A percentile compares a stretch with the other conserved stretches of the same genome.
phyloP scores from a whole-genome alignment of 2,888 invertebrate genomes.

The Anarsia innoxiella region DNA sequence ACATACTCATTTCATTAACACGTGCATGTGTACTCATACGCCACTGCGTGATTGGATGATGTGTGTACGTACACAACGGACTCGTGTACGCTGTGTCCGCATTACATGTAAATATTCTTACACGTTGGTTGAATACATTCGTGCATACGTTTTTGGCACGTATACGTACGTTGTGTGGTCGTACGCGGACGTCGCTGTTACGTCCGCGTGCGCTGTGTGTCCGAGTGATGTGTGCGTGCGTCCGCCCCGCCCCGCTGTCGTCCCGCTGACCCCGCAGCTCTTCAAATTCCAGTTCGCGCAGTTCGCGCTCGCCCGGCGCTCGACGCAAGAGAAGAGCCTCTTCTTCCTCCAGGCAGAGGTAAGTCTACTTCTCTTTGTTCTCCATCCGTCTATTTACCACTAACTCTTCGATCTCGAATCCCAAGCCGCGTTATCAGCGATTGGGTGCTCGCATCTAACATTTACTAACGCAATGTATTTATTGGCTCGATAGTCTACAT shows the following conservation, averaged over 20 bases:
- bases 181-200: no score
- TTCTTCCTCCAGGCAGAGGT: conserved; percentile 67
- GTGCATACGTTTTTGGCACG: conserved; percentile 3
- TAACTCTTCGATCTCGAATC: no score
- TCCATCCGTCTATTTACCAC: no score
- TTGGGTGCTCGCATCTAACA: no score
- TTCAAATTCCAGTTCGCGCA: conserved; percentile 75
- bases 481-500: no score
- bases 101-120: conserved; percentile 2
- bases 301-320: conserved; percentile 57
- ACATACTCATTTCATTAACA: conserved; percentile 42
- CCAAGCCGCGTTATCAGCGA: no score
- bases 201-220: conserved; percentile 9
- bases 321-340: conserved; percentile 60
- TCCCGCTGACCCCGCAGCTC: conserved; percentile 67
- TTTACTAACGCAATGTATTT: no score
- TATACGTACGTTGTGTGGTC: conserved; percentile 16
- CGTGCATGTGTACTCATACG: conserved; percentile 41
- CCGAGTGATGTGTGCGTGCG: conserved; percentile 31
- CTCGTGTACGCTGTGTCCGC: conserved; percentile 19
- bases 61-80: conserved; percentile 10
- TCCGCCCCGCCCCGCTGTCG: conserved; percentile 37
- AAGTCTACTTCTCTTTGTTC: conserved; percentile 22
- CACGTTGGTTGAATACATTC: not conserved
- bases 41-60: conserved; percentile 21